Evolutionary conservation across 2,797 vertebrate species (phyloP).

Genomic region (Gallinago stenura): DNA sequence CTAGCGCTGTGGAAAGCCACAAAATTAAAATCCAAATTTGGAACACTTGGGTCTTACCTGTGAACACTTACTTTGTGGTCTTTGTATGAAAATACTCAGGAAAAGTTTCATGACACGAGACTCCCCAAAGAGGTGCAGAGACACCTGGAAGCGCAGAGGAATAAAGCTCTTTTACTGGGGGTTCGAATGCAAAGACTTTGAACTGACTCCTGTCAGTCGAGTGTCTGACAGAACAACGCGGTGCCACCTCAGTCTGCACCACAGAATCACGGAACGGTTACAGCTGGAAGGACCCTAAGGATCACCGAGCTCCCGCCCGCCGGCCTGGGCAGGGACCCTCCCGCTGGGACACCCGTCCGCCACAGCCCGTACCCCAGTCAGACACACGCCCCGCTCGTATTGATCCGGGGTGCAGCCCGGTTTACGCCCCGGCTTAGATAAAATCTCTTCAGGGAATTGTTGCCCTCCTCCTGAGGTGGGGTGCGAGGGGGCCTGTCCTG

Average conservation of each 20-base stretch:
- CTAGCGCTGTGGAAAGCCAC: neutral
- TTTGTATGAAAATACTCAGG: neutral
- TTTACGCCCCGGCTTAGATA: neutral
- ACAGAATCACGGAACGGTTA: too few species aligned
- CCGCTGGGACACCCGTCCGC: neutral
- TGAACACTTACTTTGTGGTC: fast-evolving
- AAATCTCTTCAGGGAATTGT: fast-evolving
- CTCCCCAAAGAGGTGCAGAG: neutral
- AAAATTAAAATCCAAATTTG: neutral
- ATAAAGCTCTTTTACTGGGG: neutral
- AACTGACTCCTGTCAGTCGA: neutral
- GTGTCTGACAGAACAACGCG: fast-evolving
- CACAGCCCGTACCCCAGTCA: neutral
- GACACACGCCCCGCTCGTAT: fast-evolving
- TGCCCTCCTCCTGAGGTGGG: neutral
- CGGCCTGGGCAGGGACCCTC: too few species aligned
- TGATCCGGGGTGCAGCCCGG: neutral
- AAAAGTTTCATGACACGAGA: neutral
- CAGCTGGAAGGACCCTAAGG: too few species aligned
- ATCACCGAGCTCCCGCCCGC: too few species aligned
- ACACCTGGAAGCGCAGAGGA: fast-evolving
- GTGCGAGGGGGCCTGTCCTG: fast-evolving
- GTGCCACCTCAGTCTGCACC: fast-evolving
- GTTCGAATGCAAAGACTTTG: neutral
- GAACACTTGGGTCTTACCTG: neutral